Evolutionary conservation across 2,797 vertebrate species (phyloP), one percentile per base, ranked within the genome.

Genomic region (Malacoctenus gilli): DNA sequence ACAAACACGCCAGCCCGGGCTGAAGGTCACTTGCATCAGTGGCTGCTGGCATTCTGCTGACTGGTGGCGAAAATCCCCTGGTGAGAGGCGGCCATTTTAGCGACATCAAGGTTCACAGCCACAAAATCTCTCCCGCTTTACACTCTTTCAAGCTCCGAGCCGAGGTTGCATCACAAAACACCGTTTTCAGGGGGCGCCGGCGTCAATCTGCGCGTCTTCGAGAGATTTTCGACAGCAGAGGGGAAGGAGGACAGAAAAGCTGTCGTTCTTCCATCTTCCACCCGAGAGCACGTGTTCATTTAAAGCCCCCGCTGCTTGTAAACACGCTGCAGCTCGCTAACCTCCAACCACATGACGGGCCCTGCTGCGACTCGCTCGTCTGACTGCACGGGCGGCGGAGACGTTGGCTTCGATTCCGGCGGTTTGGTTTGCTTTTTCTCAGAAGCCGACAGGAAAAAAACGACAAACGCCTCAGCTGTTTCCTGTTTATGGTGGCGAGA

Each of bases 401-500:
- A 32, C 1, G 51, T 2, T 21, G 47, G 35, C 50, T 57, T 39
- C 1, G 8, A 38, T 60, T 71, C 64, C 18, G 18, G 48, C 13
- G 56, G 57, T 59, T 71, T 39, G 43, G 57, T 72, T 60, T 22
- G n/a, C 1, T 44, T 51, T 80, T 87, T 75, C 86, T 68, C 70
- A 78, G 81, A 86, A 87, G 62, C 73, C 59, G 53, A 83, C 74
- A 80, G 80, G 72, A 85, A 85, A 71, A 55, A 52, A 43, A 52
- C 23, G 2, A 54, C 32, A 42, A 37, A 5, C 40, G 12, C 55
- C 59, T 87, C 87, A 87, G 85, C 87, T 88, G 87, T 85, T 87
- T 86, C 86, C 85, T 87, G 84, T 83, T 85, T 67, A n/a, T 22
- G 44, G 43, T 39, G 28, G 66, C 11, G 31, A 3, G 16, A 31